Conservation (phyloP, 2,113 vertebrate genomes). For the Malurus cyaneus region DNA sequence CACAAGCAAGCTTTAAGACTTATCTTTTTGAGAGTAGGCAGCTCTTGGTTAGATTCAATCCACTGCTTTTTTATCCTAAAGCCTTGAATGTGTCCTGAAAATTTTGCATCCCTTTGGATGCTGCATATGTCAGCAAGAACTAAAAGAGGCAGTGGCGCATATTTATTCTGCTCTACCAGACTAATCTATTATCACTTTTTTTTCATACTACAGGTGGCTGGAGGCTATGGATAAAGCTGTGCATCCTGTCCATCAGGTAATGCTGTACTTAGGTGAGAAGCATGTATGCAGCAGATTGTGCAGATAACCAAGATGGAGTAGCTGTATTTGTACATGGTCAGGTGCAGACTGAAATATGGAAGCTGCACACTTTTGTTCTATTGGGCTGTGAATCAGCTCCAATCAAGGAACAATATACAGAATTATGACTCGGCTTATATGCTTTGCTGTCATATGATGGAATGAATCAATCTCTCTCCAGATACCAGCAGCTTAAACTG, state of each 20-base stretch:
- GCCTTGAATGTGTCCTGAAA: background rate
- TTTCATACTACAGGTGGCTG: conserved; percentile 80
- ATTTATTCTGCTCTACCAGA: background rate
- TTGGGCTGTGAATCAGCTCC: background rate
- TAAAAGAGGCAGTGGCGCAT: background rate
- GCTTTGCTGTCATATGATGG: background rate
- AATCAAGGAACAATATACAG: background rate
- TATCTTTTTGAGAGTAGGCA: background rate
- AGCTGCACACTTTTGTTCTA: background rate
- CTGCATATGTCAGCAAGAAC: background rate
- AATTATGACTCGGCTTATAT: background rate
- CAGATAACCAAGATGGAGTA: background rate
- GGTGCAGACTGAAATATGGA: background rate
- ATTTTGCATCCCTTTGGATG: background rate
- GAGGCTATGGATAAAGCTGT: conserved; percentile 86
- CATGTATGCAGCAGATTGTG: background rate
- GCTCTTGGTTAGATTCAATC: background rate
- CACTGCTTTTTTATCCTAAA: background rate
- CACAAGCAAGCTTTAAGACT: background rate
- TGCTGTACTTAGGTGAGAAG: background rate
- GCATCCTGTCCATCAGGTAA: conserved; percentile 85
- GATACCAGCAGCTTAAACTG: background rate
- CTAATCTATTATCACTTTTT: background rate
- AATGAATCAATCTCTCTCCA: background rate
- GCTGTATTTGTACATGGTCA: background rate